Conservation (phyloP, 2,888 invertebrate genomes). For the Lypha dubia region DNA sequence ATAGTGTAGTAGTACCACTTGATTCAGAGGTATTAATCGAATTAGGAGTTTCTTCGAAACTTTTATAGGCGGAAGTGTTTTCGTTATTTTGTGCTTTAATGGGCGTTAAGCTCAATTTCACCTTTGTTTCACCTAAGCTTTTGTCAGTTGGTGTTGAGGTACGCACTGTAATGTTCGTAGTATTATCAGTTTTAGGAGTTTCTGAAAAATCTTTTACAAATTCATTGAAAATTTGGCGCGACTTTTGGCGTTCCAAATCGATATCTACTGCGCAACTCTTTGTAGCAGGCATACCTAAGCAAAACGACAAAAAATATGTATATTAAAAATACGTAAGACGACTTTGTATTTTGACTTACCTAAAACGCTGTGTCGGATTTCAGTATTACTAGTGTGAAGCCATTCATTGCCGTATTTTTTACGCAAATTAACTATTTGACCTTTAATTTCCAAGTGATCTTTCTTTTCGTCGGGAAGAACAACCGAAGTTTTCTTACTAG, state of each 20-base stretch:
- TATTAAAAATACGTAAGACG: neutral
- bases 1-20: constrained; percentile 71
- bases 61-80: constrained; percentile 75
- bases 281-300: constrained; percentile 75
- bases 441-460: constrained; percentile 86
- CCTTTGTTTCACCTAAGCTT: constrained; percentile 59
- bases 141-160: constrained; percentile 77
- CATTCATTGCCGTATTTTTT: constrained; percentile 86
- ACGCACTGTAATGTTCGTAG: constrained; percentile 26
- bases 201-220: constrained; percentile 67
- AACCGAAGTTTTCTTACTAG: constrained; percentile 22
- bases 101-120: constrained; percentile 70
- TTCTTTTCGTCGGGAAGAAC: constrained; percentile 57
- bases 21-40: constrained; percentile 38
- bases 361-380: constrained; percentile 85
- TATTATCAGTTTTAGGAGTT: constrained; percentile 9
- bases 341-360: constrained; percentile 73
- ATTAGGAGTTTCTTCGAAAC: constrained; percentile 68
- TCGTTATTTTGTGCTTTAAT: constrained; percentile 68
- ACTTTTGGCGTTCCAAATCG: constrained; percentile 72
- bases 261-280: constrained; percentile 51
- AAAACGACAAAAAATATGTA: neutral
- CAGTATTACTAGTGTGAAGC: constrained; percentile 85
- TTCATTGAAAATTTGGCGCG: constrained; percentile 79
- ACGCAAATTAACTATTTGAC: constrained; percentile 85